These are phyloP conservation scores for Hestina assimilis DNA, from an alignment of 1,140 invertebrate genomes.

Conservation along the genomic window DNA sequence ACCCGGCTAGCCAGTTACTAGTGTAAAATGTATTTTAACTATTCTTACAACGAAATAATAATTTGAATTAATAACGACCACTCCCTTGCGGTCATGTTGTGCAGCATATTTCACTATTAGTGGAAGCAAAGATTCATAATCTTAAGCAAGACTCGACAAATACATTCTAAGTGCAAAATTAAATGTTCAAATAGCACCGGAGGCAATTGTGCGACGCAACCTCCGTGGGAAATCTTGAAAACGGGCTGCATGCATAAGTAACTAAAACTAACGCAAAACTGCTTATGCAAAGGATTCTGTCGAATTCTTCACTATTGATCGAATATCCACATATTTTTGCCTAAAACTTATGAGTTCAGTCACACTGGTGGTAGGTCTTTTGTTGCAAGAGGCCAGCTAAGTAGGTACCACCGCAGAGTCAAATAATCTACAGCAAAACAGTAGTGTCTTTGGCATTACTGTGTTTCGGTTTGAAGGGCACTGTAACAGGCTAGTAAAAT, in stretches of 20 bases:
- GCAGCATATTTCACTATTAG: not conserved
- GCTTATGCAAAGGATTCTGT: not conserved
- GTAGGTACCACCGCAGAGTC: too few species aligned
- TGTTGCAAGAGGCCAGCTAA: too few species aligned
- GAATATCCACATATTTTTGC: not conserved
- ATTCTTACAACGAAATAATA: too few species aligned
- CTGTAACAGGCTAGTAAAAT: too few species aligned
- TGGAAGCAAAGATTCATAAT: not conserved
- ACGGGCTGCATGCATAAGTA: slow-evolving; percentile 36
- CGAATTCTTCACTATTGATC: not conserved
- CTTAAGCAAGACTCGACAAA: slow-evolving; percentile 11
- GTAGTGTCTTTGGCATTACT: too few species aligned
- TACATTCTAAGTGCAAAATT: slow-evolving; percentile 18
- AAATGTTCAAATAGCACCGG: slow-evolving; percentile 17
- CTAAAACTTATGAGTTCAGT: too few species aligned
- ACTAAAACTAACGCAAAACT: slow-evolving; percentile 4
- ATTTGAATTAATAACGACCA: too few species aligned
- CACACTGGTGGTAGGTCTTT: too few species aligned
- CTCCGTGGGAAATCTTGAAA: slow-evolving; percentile 52
- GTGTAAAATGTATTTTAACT: too few species aligned
- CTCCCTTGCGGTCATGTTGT: not conserved
- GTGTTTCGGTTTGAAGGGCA: too few species aligned
- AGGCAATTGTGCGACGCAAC: slow-evolving; percentile 25
- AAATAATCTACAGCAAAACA: too few species aligned
- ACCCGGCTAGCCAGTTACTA: too few species aligned